Evolutionary conservation across 2,888 invertebrate genomes (phyloP).

Genomic region (Stenodema calcarata): DNA sequence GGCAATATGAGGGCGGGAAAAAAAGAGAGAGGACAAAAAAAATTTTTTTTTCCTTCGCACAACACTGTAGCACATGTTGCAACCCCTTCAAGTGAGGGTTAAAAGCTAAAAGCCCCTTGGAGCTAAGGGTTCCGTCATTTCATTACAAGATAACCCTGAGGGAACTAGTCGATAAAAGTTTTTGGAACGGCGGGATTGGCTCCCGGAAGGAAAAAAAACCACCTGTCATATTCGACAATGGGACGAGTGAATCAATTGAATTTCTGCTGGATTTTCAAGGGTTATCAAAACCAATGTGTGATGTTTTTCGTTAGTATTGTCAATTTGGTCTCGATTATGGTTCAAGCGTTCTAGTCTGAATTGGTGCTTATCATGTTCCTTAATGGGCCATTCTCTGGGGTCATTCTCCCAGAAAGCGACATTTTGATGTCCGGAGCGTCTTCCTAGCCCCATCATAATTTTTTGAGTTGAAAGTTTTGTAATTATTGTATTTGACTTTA

Average conservation of each 20-base stretch:
- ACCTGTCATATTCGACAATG: not conserved
- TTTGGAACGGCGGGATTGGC: not conserved
- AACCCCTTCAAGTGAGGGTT: slow-evolving; percentile 31
- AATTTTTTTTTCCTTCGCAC: slow-evolving; percentile 11
- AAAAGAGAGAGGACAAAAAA: slow-evolving; percentile 1
- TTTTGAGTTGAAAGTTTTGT: too few relatives aligned
- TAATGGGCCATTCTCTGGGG: too few relatives aligned
- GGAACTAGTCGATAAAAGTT: slow-evolving; percentile 10
- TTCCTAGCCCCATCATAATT: too few relatives aligned
- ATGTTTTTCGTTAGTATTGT: too few relatives aligned
- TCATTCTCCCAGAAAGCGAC: too few relatives aligned
- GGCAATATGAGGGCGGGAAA: not conserved
- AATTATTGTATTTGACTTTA: too few relatives aligned
- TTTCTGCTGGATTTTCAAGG: not conserved
- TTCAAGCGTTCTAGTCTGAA: too few relatives aligned
- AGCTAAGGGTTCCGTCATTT: slow-evolving; percentile 33
- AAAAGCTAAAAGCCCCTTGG: slow-evolving; percentile 38
- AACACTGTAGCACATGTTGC: slow-evolving; percentile 45
- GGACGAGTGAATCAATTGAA: not conserved
- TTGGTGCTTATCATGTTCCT: too few relatives aligned
- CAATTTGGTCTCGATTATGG: too few relatives aligned
- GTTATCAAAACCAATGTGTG: too few relatives aligned
- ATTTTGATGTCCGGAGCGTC: too few relatives aligned
- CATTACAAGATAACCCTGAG: slow-evolving; percentile 31
- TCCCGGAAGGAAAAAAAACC: not conserved